A percentile compares a stretch with the other conserved stretches of the same genome.
Conservation (phyloP, 2,113 vertebrate genomes). For the Empidonax alnorum region DNA sequence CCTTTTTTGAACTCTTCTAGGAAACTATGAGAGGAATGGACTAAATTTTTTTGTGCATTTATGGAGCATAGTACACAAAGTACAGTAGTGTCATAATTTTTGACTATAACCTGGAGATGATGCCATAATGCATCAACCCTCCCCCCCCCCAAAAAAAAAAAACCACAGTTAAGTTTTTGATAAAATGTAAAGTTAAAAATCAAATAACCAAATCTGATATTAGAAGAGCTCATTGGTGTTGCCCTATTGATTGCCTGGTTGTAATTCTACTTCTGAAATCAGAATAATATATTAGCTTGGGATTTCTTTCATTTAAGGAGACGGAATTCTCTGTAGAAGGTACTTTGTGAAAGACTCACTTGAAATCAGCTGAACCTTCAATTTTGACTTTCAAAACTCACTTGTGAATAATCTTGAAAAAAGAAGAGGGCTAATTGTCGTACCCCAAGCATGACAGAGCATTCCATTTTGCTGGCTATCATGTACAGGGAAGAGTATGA, state of each 20-base stretch:
- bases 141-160: no score
- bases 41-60: background rate
- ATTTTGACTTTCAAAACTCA: background rate
- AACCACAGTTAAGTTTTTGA: background rate
- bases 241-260: background rate
- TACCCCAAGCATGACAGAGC: rapidly evolving
- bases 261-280: background rate
- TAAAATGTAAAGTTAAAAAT: background rate
- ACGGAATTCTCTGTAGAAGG: background rate
- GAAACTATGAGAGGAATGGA: background rate
- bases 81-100: background rate
- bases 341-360: background rate
- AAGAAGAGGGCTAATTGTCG: background rate
- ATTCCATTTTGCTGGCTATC: background rate
- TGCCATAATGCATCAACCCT: background rate
- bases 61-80: background rate
- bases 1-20: background rate
- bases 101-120: background rate
- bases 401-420: background rate
- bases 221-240: background rate
- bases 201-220: background rate
- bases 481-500: background rate
- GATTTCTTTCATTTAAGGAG: background rate
- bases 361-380: background rate
- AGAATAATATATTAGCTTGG: background rate